Percentiles rank a stretch among this genome's conserved stretches.
phyloP scores from a whole-genome alignment of 2,797 vertebrate species.

The Craterocephalus amniculus region DNA sequence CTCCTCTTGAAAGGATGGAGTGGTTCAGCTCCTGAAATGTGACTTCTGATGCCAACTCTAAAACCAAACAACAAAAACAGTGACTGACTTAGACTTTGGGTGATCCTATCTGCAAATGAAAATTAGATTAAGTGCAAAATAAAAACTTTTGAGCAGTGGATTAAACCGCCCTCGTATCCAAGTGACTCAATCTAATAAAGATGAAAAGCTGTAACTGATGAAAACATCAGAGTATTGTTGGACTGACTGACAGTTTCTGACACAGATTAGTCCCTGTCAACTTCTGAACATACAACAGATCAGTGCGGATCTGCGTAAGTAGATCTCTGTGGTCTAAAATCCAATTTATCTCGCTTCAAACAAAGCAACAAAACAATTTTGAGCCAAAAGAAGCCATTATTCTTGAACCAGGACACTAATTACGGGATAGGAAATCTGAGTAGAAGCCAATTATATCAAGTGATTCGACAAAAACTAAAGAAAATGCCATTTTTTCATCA shows the following conservation, averaged over 20 bases:
- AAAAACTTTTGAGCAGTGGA: neutral
- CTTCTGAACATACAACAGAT: conserved; percentile 39
- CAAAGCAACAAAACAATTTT: conserved; percentile 34
- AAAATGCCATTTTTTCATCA: neutral
- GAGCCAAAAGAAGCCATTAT: conserved; percentile 9
- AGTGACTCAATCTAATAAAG: neutral
- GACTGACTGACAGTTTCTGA: neutral
- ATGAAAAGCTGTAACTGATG: neutral
- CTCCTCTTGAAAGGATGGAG: no score
- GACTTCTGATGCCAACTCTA: neutral
- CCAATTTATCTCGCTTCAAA: conserved; percentile 40
- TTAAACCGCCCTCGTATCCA: neutral
- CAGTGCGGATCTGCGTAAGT: conserved; percentile 57
- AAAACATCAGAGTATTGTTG: neutral
- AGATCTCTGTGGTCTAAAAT: conserved; percentile 32
- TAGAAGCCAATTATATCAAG: no score
- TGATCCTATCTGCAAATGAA: neutral
- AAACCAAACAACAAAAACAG: neutral
- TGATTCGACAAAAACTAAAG: neutral
- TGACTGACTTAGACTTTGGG: neutral
- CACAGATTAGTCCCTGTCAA: conserved; percentile 16
- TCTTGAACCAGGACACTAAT: neutral
- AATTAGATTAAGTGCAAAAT: neutral
- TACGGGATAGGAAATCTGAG: no score
- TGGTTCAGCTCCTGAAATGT: neutral